phyloP scores from a whole-genome alignment of 1,140 invertebrate genomes.

The Drosophila parvula region DNA sequence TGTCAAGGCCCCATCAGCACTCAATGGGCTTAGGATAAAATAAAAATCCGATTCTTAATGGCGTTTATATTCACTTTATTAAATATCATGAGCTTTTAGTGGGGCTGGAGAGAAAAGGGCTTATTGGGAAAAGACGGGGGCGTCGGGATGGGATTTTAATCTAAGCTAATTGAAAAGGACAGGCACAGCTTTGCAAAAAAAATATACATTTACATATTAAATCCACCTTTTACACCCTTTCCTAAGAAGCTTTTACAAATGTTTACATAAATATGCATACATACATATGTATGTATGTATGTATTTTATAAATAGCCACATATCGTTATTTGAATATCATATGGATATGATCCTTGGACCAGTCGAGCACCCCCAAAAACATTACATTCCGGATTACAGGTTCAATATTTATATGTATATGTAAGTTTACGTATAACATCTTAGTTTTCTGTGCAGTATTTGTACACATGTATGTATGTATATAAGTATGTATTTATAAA shows the following conservation, averaged over 20 bases:
- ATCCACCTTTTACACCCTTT: constrained; percentile 43
- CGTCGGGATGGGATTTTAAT: constrained; percentile 51
- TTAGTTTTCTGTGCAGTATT: constrained; percentile 68
- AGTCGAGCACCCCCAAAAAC: constrained; percentile 32
- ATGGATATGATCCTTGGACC: constrained; percentile 50
- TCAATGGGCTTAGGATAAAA: constrained; percentile 54
- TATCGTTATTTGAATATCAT: constrained; percentile 29
- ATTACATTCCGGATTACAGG: constrained; percentile 38
- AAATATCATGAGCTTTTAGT: constrained; percentile 75
- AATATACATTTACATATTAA: constrained; percentile 9
- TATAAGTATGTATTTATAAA: constrained; percentile 46
- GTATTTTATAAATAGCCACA: constrained; percentile 21
- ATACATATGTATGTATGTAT: neutral
- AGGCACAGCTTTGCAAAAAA: constrained; percentile 48
- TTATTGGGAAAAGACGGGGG: constrained; percentile 30
- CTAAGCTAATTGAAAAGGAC: constrained; percentile 70
- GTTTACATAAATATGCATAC: neutral
- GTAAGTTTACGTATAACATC: constrained; percentile 60
- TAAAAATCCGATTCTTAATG: constrained; percentile 56
- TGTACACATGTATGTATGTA: constrained; percentile 53
- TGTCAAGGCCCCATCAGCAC: constrained; percentile 54
- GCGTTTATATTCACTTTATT: constrained; percentile 73
- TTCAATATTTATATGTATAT: constrained; percentile 40
- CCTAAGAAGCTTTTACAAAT: constrained; percentile 36
- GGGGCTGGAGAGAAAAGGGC: constrained; percentile 51